Evolutionary conservation across 2,888 invertebrate species (phyloP).

Genomic region (Cheilosia pagana): DNA sequence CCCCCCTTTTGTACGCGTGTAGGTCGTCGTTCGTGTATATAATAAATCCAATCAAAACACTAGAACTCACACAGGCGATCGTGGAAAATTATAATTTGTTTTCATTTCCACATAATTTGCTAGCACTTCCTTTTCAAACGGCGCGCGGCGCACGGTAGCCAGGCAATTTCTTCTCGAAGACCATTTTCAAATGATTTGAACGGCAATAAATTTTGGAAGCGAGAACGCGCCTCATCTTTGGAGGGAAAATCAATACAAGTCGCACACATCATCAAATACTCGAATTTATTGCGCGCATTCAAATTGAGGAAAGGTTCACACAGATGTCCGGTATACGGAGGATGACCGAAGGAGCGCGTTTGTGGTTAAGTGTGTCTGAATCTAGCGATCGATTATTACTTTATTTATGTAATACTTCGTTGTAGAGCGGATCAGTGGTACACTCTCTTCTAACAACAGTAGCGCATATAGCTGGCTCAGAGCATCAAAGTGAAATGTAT

Average conservation of each 20-base stretch:
- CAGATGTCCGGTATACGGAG: too few species aligned
- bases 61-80: slow-evolving; percentile 3
- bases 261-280: slow-evolving; percentile 35
- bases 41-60: slow-evolving; percentile 21
- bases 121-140: not conserved
- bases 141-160: not conserved
- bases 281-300: slow-evolving; percentile 36
- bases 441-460: not conserved
- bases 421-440: not conserved
- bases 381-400: slow-evolving; percentile 32
- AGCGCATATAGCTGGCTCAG: not conserved
- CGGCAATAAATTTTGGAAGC: slow-evolving; percentile 20
- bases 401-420: slow-evolving; percentile 35
- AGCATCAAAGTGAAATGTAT: slow-evolving; percentile 40
- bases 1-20: slow-evolving; percentile 12
- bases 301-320: slow-evolving; percentile 7
- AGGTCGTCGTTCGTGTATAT: not conserved
- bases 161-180: not conserved
- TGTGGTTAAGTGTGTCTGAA: not conserved
- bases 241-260: slow-evolving; percentile 16
- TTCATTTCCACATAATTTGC: slow-evolving; percentile 37
- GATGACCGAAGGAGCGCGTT: too few species aligned
- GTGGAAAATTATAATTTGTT: slow-evolving; percentile 43
- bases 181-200: slow-evolving; percentile 6
- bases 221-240: not conserved